Evolutionary conservation across 2,797 vertebrate genomes (phyloP).

Genomic region (Peromyscus nudipes): DNA sequence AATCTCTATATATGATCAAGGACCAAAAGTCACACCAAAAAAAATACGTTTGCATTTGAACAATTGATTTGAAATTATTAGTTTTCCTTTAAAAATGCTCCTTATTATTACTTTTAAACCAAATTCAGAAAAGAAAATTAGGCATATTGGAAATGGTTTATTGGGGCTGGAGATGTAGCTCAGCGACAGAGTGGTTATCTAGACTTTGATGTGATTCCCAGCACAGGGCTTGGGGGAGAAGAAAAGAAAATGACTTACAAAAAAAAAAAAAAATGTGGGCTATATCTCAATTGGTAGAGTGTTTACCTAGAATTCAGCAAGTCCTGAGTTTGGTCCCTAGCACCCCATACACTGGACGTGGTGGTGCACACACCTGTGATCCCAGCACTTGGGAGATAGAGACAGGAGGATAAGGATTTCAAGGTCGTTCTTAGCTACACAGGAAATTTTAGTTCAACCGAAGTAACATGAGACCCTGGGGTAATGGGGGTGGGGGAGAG

Average conservation of each 20-base stretch:
- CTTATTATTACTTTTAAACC: conserved; percentile 30
- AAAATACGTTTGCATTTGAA: neutral
- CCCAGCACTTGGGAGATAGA: neutral
- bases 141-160: neutral
- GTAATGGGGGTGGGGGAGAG: no score
- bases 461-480: neutral
- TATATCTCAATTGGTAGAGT: neutral
- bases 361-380: neutral
- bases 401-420: neutral
- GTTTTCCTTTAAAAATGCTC: conserved; percentile 33
- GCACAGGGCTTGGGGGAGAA: neutral
- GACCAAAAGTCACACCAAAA: conserved; percentile 25
- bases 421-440: neutral
- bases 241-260: neutral
- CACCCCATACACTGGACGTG: neutral
- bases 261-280: neutral
- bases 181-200: neutral
- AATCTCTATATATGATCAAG: neutral
- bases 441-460: neutral
- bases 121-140: conserved; percentile 51
- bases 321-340: neutral
- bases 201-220: neutral
- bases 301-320: neutral
- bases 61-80: neutral
- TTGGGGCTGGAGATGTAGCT: neutral